Conservation (phyloP, 2,888 invertebrate genomes). For the Autographa gamma region DNA sequence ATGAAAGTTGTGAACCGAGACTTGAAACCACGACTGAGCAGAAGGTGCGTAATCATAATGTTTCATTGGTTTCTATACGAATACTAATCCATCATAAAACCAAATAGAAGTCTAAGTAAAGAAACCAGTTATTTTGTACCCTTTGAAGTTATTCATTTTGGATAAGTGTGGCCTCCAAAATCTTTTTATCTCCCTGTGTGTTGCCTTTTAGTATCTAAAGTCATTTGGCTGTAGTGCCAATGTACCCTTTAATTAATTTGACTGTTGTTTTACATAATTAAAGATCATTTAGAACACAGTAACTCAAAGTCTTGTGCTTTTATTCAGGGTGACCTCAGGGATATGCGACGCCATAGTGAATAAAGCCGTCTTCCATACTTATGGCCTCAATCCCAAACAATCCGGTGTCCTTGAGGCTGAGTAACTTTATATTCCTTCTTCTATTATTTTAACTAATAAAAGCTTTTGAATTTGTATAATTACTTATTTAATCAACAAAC, state of each 20-base stretch:
- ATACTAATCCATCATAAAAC: neutral
- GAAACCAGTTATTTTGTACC: too few relatives aligned
- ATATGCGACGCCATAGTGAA: constrained; percentile 86
- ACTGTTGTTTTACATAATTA: neutral
- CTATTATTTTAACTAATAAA: constrained; percentile 38
- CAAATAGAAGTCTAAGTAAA: too few relatives aligned
- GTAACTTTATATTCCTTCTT: constrained; percentile 50
- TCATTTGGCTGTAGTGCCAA: too few relatives aligned
- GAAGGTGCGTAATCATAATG: constrained; percentile 67
- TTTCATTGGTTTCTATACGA: neutral
- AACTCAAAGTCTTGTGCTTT: neutral
- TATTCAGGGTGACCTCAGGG: constrained; percentile 81
- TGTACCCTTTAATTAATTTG: too few relatives aligned
- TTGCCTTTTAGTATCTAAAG: too few relatives aligned
- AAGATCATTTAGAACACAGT: neutral
- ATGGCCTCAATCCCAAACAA: constrained; percentile 75
- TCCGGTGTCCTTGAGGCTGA: constrained; percentile 74
- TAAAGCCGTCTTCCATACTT: constrained; percentile 81
- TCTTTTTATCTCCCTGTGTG: too few relatives aligned
- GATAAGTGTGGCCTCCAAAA: too few relatives aligned
- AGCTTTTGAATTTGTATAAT: constrained; percentile 18
- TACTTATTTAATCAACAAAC: constrained; percentile 27
- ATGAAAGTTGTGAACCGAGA: constrained; percentile 69
- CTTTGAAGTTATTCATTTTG: neutral
- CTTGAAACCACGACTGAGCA: constrained; percentile 70